Evolutionary conservation across 92 coral and sea anemone genomes (phyloP).

Genomic region (Heteractis magnifica): DNA sequence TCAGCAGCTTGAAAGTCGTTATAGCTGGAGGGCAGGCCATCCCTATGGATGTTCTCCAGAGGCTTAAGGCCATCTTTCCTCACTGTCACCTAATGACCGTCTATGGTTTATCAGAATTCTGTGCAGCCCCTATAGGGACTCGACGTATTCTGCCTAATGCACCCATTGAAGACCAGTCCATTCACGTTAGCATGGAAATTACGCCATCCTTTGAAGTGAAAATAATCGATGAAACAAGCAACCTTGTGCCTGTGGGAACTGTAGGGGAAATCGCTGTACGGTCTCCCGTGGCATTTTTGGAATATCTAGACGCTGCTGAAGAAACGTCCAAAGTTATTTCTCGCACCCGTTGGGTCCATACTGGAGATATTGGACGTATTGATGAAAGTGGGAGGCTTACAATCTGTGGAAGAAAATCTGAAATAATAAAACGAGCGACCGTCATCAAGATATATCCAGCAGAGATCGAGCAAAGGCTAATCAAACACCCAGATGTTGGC

Average conservation of each 20-base stretch:
- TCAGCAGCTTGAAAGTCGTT: neutral
- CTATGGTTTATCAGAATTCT: neutral
- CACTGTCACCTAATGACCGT: neutral
- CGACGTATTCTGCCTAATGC: neutral
- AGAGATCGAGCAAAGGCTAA: slow-evolving; percentile 28
- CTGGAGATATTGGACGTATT: slow-evolving; percentile 42
- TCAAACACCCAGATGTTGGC: slow-evolving; percentile 27
- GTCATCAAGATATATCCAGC: slow-evolving; percentile 31
- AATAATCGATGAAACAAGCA: neutral
- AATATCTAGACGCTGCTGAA: slow-evolving; percentile 35
- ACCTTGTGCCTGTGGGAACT: neutral
- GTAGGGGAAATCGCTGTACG: neutral
- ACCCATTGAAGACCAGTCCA: neutral
- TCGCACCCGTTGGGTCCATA: slow-evolving; percentile 36
- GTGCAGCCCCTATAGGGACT: neutral
- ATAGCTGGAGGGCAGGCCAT: neutral
- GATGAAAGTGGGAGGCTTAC: slow-evolving; percentile 27
- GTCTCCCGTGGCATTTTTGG: slow-evolving; percentile 6
- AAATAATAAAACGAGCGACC: slow-evolving; percentile 36
- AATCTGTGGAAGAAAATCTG: slow-evolving; percentile 37
- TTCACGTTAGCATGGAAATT: neutral
- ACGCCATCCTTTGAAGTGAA: neutral
- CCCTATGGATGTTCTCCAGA: neutral
- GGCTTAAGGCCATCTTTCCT: neutral
- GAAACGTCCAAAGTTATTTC: slow-evolving; percentile 29